A percentile compares a stretch with the other conserved stretches of the same genome.
Evolutionary conservation across 1,140 invertebrate genomes (phyloP).

Genomic region (Euura saliciscinereae): DNA sequence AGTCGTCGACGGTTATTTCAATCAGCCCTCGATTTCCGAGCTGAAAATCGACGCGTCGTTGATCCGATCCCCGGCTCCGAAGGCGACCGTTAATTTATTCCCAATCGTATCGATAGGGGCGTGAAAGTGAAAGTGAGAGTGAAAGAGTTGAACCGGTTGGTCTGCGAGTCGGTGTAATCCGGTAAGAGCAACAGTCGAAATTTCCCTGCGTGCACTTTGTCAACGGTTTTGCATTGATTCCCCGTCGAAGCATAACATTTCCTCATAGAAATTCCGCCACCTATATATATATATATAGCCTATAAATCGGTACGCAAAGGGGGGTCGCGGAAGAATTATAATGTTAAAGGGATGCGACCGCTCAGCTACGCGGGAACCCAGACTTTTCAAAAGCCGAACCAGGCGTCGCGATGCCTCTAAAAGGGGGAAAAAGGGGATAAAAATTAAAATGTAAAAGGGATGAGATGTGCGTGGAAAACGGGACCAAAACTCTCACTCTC

Average conservation of each 20-base stretch:
- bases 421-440: slow-evolving; percentile 49
- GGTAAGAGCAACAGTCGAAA: neutral
- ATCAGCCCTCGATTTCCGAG: neutral
- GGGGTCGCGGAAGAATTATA: slow-evolving; percentile 48
- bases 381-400: slow-evolving; percentile 44
- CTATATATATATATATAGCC: slow-evolving; percentile 19
- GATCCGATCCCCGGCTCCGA: neutral
- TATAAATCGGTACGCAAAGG: slow-evolving; percentile 50
- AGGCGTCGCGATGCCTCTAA: neutral
- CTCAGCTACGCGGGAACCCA: slow-evolving; percentile 17
- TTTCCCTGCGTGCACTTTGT: neutral
- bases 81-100: slow-evolving; percentile 1
- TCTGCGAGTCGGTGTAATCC: neutral
- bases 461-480: slow-evolving; percentile 52
- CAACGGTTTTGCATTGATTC: slow-evolving; percentile 53
- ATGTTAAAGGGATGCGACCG: slow-evolving; percentile 55
- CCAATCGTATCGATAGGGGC: neutral
- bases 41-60: neutral
- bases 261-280: slow-evolving; percentile 42
- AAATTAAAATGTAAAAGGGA: slow-evolving; percentile 59
- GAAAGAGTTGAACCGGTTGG: neutral
- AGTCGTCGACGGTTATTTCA: neutral
- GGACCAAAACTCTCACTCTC: slow-evolving; percentile 20
- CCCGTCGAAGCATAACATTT: slow-evolving; percentile 51
- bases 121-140: neutral